Conservation (phyloP, 2,797 vertebrate genomes). For the Lacerta agilis region DNA sequence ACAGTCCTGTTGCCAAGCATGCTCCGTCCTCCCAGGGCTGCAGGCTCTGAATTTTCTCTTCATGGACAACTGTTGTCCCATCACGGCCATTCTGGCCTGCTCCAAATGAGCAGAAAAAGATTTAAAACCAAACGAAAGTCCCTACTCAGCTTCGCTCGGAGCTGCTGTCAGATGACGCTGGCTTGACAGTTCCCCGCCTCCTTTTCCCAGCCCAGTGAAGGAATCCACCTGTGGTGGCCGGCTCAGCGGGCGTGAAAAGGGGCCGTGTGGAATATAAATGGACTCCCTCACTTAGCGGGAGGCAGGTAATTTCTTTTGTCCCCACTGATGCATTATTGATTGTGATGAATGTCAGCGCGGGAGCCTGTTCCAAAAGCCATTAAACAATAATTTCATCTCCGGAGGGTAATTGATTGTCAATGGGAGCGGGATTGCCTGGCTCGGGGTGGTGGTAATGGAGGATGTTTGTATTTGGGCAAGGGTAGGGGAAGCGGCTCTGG, state of each 20-base stretch:
- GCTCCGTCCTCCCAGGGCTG: background rate
- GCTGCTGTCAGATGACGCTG: background rate
- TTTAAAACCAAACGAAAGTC: background rate
- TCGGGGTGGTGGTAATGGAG: conserved; percentile 71
- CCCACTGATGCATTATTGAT: conserved; percentile 85
- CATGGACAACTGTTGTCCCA: background rate
- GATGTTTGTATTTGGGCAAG: conserved; percentile 77
- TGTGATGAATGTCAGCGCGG: conserved; percentile 83
- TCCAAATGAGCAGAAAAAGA: rapidly evolving
- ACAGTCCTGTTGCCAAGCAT: too few relatives aligned
- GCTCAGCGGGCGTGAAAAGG: conserved; percentile 71
- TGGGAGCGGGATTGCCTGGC: conserved; percentile 70
- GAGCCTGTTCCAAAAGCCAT: conserved; percentile 83
- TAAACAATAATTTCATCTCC: conserved; percentile 86
- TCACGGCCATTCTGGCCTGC: too few relatives aligned
- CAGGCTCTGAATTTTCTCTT: background rate
- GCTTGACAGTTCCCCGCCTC: background rate
- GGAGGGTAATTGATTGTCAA: conserved; percentile 84
- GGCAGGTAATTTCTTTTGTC: conserved; percentile 85
- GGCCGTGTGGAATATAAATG: conserved; percentile 76
- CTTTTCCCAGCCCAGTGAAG: rapidly evolving
- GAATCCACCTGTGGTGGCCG: conserved; percentile 60
- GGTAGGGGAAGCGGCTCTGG: conserved; percentile 55
- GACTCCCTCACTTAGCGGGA: conserved; percentile 80
- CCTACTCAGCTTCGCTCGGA: conserved; percentile 5